phyloP scores from a whole-genome alignment of 2,888 invertebrate species.

The Trimorus sp. region DNA sequence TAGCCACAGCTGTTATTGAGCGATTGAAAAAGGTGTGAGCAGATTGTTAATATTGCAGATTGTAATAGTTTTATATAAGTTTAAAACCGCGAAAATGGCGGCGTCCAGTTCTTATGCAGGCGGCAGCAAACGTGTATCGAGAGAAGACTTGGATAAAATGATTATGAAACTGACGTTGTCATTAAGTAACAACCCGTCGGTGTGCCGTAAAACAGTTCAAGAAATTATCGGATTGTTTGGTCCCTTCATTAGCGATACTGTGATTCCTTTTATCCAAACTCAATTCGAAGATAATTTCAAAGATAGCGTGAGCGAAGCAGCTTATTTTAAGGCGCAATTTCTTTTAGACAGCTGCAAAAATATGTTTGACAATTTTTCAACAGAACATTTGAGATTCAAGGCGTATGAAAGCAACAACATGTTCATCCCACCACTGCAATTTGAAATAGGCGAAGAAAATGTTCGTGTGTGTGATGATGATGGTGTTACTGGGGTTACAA shows the following conservation, averaged over 20 bases:
- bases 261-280: conserved; percentile 34
- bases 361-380: conserved; percentile 44
- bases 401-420: conserved; percentile 31
- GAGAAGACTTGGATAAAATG: too few species aligned
- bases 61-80: too few species aligned
- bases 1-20: too few species aligned
- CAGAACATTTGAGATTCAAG: conserved; percentile 51
- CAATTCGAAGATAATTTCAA: conserved; percentile 8
- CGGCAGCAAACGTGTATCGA: too few species aligned
- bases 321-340: conserved; percentile 5
- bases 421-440: conserved; percentile 30
- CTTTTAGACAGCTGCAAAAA: conserved; percentile 19
- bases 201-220: too few species aligned
- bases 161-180: too few species aligned
- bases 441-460: conserved; percentile 10
- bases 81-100: too few species aligned
- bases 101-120: too few species aligned
- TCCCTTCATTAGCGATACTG: conserved; percentile 30
- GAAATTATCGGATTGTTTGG: neutral
- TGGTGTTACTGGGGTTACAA: neutral
- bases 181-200: too few species aligned
- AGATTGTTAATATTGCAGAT: too few species aligned
- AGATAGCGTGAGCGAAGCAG: neutral
- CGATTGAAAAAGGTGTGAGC: too few species aligned
- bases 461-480: conserved; percentile 8